phyloP scores from a whole-genome alignment of 1,140 invertebrate species.

The Microvelia longipes region DNA sequence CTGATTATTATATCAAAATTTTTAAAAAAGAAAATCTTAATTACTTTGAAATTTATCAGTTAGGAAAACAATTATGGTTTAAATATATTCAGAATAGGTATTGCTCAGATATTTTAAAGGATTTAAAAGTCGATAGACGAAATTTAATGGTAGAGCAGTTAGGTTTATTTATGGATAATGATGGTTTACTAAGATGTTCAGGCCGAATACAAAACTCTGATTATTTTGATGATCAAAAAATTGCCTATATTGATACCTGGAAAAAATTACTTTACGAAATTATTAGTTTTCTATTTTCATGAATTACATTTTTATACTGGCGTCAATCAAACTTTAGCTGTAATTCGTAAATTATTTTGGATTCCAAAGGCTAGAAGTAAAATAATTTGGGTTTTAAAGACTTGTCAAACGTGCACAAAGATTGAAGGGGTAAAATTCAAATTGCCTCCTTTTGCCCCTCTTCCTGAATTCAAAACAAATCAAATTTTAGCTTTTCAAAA shows the following conservation, averaged over 20 bases:
- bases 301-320: neutral
- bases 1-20: too few relatives aligned
- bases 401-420: neutral
- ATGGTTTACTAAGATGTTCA: neutral
- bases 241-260: neutral
- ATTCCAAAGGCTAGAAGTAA: neutral
- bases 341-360: neutral
- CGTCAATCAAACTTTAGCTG: neutral
- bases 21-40: too few relatives aligned
- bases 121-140: too few relatives aligned
- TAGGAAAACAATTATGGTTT: too few relatives aligned
- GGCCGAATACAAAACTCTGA: neutral
- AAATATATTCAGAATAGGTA: too few relatives aligned
- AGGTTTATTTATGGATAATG: neutral
- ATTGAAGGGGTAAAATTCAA: neutral
- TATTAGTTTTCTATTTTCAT: neutral
- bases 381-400: neutral
- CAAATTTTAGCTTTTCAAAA: neutral
- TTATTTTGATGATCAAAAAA: neutral
- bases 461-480: neutral
- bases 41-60: too few relatives aligned
- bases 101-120: too few relatives aligned
- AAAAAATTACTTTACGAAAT: neutral
- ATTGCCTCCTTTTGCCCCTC: neutral
- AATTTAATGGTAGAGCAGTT: neutral